These are phyloP conservation scores for Semotilus atromaculatus DNA, from an alignment of 2,797 vertebrate genomes.

Conservation along the genomic window DNA sequence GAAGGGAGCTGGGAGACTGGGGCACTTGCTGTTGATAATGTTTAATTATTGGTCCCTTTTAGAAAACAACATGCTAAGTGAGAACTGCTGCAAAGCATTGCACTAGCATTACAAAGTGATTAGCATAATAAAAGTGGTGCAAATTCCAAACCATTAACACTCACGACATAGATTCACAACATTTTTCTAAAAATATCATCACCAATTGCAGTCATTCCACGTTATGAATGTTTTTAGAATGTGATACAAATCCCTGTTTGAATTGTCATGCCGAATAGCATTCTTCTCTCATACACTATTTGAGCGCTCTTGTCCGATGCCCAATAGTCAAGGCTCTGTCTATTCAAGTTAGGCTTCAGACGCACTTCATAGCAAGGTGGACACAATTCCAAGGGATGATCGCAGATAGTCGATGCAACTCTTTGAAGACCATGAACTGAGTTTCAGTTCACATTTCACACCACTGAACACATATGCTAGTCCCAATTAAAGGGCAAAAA, in stretches of 20 bases:
- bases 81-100: background rate
- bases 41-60: constrained; percentile 36
- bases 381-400: background rate
- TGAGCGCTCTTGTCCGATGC: background rate
- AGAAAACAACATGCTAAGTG: constrained; percentile 11
- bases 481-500: constrained; percentile 16
- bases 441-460: constrained; percentile 12
- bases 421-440: background rate
- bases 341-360: background rate
- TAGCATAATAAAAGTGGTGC: background rate
- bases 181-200: background rate
- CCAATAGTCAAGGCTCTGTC: background rate
- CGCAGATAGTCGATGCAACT: background rate
- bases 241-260: background rate
- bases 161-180: background rate
- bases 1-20: background rate
- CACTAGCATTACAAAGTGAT: background rate
- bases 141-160: background rate
- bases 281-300: background rate
- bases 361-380: background rate
- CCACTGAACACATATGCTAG: background rate
- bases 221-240: background rate
- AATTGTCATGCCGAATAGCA: background rate
- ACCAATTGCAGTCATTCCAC: no score
- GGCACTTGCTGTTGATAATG: background rate